Percentiles rank a stretch among this genome's conserved stretches.
These are phyloP conservation scores for Crotalus viridis DNA, from an alignment of 2,113 vertebrate genomes.

Conservation along the genomic window DNA sequence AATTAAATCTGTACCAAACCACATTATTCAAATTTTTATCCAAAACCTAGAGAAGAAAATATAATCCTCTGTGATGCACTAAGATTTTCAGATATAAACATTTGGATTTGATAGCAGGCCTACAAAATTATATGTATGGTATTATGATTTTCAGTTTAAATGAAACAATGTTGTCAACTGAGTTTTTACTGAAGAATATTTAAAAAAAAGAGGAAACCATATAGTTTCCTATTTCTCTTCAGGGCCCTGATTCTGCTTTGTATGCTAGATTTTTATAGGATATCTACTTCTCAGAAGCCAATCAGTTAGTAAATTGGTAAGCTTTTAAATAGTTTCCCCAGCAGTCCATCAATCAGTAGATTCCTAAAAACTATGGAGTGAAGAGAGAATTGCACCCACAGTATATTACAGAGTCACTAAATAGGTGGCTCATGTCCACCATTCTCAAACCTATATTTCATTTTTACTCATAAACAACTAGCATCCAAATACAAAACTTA, in stretches of 20 bases:
- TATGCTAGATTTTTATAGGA: neutral
- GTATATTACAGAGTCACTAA: neutral
- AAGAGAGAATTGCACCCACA: neutral
- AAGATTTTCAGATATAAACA: neutral
- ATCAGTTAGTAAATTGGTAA: neutral
- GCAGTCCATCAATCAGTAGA: neutral
- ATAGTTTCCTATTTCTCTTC: neutral
- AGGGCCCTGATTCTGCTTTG: neutral
- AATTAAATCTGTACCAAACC: neutral
- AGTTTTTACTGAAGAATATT: neutral
- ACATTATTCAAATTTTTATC: neutral
- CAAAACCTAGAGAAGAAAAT: neutral
- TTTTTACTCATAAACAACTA: neutral
- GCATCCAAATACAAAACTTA: neutral
- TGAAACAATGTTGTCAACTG: neutral
- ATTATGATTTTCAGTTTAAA: neutral
- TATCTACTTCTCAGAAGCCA: neutral
- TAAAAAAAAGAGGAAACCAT: neutral
- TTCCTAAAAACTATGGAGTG: neutral
- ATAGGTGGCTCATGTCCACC: neutral
- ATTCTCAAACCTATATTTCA: neutral
- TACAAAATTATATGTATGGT: neutral
- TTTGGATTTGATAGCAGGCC: neutral
- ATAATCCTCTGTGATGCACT: neutral
- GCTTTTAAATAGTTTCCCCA: neutral